Conservation (phyloP, 92 coral and sea anemone species). For the Ricordea florida region DNA sequence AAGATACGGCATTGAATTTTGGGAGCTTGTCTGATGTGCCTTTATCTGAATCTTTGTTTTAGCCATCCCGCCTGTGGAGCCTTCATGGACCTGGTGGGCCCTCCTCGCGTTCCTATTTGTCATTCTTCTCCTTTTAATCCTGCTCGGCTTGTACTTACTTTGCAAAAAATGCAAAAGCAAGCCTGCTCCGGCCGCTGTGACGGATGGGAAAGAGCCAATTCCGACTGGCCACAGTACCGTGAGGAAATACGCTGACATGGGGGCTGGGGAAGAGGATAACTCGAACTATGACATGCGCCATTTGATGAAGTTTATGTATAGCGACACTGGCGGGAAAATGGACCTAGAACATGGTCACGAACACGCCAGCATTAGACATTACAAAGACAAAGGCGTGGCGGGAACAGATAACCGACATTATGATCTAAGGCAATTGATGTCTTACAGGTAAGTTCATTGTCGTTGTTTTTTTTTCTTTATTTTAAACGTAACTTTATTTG, state of each 20-base stretch:
- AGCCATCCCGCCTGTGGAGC: not conserved
- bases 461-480: not conserved
- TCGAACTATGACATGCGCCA: constrained; percentile 55
- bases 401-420: constrained; percentile 63
- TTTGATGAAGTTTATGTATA: constrained; percentile 61
- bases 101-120: constrained; percentile 38
- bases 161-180: constrained; percentile 25
- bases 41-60: not conserved
- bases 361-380: constrained; percentile 17
- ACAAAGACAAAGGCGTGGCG: constrained; percentile 49
- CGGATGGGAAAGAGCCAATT: not conserved
- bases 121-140: constrained; percentile 25
- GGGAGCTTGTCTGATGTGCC: not conserved
- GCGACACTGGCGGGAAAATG: not conserved
- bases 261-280: constrained; percentile 60
- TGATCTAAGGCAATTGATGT: constrained; percentile 56
- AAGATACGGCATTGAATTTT: too few relatives aligned
- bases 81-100: constrained; percentile 52
- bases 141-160: constrained; percentile 46
- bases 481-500: not conserved
- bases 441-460: constrained; percentile 42
- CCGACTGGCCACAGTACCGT: constrained; percentile 65
- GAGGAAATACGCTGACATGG: constrained; percentile 51
- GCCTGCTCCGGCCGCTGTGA: not conserved
- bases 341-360: constrained; percentile 32